These are phyloP conservation scores for Probosciger aterrimus DNA, from an alignment of 2,113 vertebrate genomes.

Conservation along the genomic window DNA sequence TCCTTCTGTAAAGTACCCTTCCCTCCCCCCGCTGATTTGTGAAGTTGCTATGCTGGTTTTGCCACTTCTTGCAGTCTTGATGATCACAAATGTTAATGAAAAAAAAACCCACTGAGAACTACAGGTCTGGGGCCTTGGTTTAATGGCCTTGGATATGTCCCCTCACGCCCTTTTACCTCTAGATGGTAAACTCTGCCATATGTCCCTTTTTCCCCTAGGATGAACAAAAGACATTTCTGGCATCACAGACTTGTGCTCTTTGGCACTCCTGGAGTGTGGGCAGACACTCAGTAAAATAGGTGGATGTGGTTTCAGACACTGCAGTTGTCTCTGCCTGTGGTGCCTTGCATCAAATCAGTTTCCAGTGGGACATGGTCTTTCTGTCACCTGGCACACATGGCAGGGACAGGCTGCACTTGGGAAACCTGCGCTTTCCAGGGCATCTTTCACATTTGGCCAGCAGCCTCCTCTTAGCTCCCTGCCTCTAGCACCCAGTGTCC, in stretches of 20 bases:
- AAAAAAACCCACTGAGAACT: not conserved
- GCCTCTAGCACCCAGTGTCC: fast-evolving
- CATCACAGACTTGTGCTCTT: not conserved
- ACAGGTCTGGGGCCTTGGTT: not conserved
- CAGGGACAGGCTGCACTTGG: not conserved
- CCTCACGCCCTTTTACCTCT: not conserved
- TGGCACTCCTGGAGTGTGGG: not conserved
- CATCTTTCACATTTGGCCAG: not conserved
- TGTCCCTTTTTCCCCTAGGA: not conserved
- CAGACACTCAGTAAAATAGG: fast-evolving
- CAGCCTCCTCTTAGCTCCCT: not conserved
- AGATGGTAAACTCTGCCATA: not conserved
- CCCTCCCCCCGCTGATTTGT: not conserved
- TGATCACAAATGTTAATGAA: not conserved
- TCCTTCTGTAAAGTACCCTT: not conserved
- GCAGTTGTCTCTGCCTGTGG: not conserved
- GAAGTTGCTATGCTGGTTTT: not conserved
- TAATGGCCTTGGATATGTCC: not conserved
- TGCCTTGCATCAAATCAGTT: fast-evolving
- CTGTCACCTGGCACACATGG: fast-evolving
- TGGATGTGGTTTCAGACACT: not conserved
- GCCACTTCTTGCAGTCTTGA: not conserved
- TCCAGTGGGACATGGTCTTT: not conserved
- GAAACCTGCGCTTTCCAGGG: fast-evolving
- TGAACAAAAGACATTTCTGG: not conserved